These are phyloP conservation scores for Emydocephalus ijimae DNA, from an alignment of 2,113 vertebrate genomes.

Conservation along the genomic window DNA sequence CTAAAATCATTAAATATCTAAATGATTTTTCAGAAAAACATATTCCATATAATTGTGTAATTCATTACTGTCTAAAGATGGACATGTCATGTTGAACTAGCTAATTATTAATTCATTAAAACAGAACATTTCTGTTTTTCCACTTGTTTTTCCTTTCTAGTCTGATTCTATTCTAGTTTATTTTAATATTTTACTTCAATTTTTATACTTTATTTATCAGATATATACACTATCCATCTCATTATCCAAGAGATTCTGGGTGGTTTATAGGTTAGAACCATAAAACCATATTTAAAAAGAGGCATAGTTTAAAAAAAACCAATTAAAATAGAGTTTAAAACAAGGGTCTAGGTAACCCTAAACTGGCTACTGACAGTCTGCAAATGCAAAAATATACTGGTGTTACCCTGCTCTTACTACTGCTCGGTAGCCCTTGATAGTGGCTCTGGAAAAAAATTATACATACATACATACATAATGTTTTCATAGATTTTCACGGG, in stretches of 20 bases:
- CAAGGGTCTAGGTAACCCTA: neutral
- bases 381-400: neutral
- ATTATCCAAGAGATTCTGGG: neutral
- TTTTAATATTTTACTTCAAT: neutral
- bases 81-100: neutral
- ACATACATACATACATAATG: too few relatives aligned
- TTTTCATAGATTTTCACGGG: too few relatives aligned
- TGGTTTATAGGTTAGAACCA: neutral
- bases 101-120: neutral
- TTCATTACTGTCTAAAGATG: neutral
- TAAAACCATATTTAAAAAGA: neutral
- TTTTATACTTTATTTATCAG: neutral
- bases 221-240: neutral
- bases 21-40: neutral
- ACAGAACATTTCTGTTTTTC: neutral
- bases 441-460: neutral
- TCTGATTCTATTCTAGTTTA: too few relatives aligned
- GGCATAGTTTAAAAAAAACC: neutral
- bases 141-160: neutral
- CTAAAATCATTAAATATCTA: neutral
- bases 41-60: neutral
- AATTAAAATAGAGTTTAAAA: neutral
- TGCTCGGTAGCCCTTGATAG: neutral
- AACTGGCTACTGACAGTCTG: neutral
- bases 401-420: neutral